Conservation (phyloP, 1,140 invertebrate species). For the Hormaphis cornu region DNA sequence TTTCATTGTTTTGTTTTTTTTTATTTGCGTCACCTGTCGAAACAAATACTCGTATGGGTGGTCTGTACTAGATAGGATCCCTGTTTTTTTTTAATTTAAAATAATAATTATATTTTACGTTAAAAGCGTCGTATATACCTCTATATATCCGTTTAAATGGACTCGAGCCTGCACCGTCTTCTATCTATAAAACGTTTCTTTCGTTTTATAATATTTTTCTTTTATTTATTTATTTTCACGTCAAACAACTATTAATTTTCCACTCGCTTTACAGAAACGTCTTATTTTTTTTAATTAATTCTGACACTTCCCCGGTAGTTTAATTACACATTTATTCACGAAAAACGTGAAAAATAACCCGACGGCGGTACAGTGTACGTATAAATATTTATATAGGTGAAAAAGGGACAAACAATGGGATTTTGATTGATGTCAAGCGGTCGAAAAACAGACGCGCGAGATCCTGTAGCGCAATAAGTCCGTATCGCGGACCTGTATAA, state of each 20-base stretch:
- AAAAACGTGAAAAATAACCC: conserved; percentile 23
- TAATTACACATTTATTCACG: conserved; percentile 27
- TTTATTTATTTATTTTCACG: background rate
- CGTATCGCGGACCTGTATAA: too few species aligned
- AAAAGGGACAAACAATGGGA: conserved; percentile 12
- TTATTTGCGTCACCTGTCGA: too few species aligned
- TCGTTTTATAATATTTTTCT: too few species aligned
- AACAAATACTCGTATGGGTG: too few species aligned
- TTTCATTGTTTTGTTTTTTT: too few species aligned
- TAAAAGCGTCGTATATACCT: too few species aligned
- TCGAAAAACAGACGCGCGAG: background rate
- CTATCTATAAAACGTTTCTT: background rate
- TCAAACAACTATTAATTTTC: conserved; percentile 11
- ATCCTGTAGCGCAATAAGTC: conserved; percentile 6
- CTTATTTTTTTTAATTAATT: conserved; percentile 27
- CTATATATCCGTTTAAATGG: too few species aligned
- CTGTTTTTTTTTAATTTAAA: too few species aligned
- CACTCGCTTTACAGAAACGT: background rate
- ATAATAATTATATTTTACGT: too few species aligned
- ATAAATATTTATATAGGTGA: conserved; percentile 29
- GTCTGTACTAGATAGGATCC: too few species aligned
- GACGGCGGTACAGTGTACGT: background rate
- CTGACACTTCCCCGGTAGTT: background rate
- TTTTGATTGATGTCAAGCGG: conserved; percentile 30
- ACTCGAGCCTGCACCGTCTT: background rate